Conservation (phyloP, 2,113 vertebrate species). For the Salvelinus fontinalis region DNA sequence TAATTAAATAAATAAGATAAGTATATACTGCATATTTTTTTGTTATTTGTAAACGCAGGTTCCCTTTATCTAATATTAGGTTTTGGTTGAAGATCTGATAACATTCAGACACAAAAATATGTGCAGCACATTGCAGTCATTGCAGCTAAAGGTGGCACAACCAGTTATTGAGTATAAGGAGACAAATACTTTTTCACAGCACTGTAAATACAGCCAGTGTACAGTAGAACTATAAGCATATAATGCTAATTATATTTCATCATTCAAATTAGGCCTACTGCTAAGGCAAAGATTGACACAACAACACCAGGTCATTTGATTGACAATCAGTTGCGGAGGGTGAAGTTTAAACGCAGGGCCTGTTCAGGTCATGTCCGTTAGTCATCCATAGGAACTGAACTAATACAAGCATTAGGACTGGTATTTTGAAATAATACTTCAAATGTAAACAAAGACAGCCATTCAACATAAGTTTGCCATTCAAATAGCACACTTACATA, state of each 20-base stretch:
- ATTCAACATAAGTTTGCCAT: conserved; percentile 53
- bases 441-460: conserved; percentile 57
- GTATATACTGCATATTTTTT: too few species aligned
- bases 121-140: too few species aligned
- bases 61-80: too few species aligned
- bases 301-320: too few species aligned
- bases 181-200: too few species aligned
- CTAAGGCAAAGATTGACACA: conserved; percentile 35
- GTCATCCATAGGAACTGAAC: background rate
- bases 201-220: conserved; percentile 11
- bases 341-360: background rate
- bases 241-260: conserved; percentile 27
- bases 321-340: too few species aligned
- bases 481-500: conserved; percentile 38
- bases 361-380: background rate
- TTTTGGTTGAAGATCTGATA: too few species aligned
- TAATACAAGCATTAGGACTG: background rate
- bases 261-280: conserved; percentile 23
- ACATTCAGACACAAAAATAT: too few species aligned
- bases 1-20: too few species aligned
- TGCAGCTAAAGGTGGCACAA: too few species aligned
- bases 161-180: too few species aligned
- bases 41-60: too few species aligned
- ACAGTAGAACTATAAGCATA: conserved; percentile 12
- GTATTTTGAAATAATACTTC: conserved; percentile 16